Base-by-base conservation (phyloP, 2,797 vertebrate genomes). In the Pangasius djambal region DNA sequence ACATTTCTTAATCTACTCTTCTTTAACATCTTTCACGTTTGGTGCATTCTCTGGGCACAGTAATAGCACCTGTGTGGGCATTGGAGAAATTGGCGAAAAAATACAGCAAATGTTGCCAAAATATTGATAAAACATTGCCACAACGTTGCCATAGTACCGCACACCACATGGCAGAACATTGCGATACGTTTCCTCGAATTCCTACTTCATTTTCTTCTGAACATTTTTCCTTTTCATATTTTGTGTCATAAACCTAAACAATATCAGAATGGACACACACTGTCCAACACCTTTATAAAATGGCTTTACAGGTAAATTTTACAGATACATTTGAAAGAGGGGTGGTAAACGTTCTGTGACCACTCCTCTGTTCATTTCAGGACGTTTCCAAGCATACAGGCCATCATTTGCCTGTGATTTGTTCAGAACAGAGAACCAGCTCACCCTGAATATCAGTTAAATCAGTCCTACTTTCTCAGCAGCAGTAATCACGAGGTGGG, bases 401-500 rank as follows among this genome's bases (percentile, higher is more conserved):
- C 95, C 94, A 92, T 44, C 90, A 87, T 93, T 87, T 92, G 94
- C 93, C 95, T 94, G 95, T 93, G 94, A 97, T 96, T 96, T 93
- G 96, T 97, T 98, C 97, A 97, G 96, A 97, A 97, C 91, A 97
- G 97, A 98, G 97, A 98, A 97, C 98, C 98, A 98, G 98, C 98
- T 97, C 97, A 97, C 95, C 96, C 97, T 97, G 97, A 97, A 97
- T 96, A 96, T 96, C 96, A 97, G 96, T 96, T 96, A 96, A 96
- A 96, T 91, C 91, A 94, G 94, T 97, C 95, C 97, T 96, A 95
- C 97, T 97, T 96, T 97, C 90, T 92, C 96, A 97, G 96, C 97
- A 97, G 98, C 97, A 98, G 97, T 97, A 98, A 97, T 97, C 97
- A 97, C 92, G 95, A 96, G 97, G 96, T 89, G 96, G 96, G 96